Conservation (phyloP, 2,888 invertebrate species). For the Andrena camellia region DNA sequence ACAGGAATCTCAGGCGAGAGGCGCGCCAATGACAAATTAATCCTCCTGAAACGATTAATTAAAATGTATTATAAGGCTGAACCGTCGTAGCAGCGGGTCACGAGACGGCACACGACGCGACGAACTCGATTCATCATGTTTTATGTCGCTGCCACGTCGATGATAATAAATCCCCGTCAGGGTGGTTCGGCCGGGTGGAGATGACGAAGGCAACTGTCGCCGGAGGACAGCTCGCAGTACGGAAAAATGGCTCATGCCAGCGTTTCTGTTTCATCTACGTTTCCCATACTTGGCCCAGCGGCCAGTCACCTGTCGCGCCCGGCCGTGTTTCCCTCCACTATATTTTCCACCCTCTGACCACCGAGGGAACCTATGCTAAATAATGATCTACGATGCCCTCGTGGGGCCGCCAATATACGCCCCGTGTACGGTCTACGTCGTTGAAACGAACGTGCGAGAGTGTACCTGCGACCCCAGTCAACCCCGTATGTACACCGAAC, state of each 20-base stretch:
- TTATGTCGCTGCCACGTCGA: constrained; percentile 77
- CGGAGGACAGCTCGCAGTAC: constrained; percentile 6
- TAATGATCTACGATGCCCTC: constrained; percentile 79
- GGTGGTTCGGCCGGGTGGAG: constrained; percentile 50
- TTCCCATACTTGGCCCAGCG: constrained; percentile 51
- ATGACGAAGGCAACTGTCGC: constrained; percentile 19
- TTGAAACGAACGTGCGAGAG: constrained; percentile 39
- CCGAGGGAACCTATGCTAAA: constrained; percentile 75
- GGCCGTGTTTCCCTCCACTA: constrained; percentile 58
- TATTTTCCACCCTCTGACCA: constrained; percentile 67
- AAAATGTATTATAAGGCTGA: constrained; percentile 74
- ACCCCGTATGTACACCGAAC: neutral
- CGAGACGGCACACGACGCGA: constrained; percentile 51
- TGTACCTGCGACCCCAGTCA: neutral
- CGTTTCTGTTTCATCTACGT: constrained; percentile 66
- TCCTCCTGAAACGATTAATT: constrained; percentile 78
- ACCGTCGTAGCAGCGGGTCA: constrained; percentile 46
- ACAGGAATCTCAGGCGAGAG: constrained; percentile 28
- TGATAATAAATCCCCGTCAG: constrained; percentile 82
- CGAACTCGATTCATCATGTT: constrained; percentile 81
- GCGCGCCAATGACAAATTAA: constrained; percentile 77
- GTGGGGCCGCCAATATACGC: constrained; percentile 43
- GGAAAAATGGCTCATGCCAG: constrained; percentile 27
- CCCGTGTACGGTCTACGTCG: constrained; percentile 11
- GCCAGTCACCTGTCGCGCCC: constrained; percentile 30